These are phyloP conservation scores for Syngnathus floridae DNA, from an alignment of 2,113 vertebrate species.

Conservation along the genomic window DNA sequence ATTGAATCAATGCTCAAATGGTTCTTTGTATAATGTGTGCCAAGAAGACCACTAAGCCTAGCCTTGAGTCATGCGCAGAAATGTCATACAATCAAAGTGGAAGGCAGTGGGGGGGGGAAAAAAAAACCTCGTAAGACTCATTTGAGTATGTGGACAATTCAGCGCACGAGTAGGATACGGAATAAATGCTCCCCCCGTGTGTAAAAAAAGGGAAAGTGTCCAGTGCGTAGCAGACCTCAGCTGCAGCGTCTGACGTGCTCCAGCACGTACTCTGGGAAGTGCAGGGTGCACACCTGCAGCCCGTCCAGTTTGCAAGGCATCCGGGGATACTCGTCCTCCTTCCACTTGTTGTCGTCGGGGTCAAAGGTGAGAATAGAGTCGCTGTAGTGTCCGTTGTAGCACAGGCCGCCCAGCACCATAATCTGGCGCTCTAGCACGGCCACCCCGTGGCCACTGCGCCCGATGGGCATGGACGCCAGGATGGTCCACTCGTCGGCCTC, in stretches of 20 bases:
- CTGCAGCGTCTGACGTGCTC: slow-evolving; percentile 94
- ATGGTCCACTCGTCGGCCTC: slow-evolving; percentile 97
- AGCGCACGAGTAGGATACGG: not conserved
- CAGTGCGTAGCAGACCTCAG: slow-evolving; percentile 63
- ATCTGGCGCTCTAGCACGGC: slow-evolving; percentile 95
- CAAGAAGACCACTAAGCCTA: no score
- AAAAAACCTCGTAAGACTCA: no score
- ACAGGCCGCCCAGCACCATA: slow-evolving; percentile 97
- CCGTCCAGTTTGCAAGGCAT: slow-evolving; percentile 99
- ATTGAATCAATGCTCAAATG: no score
- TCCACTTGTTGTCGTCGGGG: slow-evolving; percentile 98
- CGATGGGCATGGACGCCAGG: slow-evolving; percentile 97
- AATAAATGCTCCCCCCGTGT: not conserved
- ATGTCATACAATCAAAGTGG: no score
- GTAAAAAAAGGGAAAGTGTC: slow-evolving; percentile 23
- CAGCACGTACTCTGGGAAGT: slow-evolving; percentile 95
- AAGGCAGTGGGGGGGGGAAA: no score
- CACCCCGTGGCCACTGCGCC: slow-evolving; percentile 94
- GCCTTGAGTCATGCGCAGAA: no score
- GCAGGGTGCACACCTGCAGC: slow-evolving; percentile 95
- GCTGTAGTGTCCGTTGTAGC: slow-evolving; percentile 98
- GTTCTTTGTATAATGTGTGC: no score
- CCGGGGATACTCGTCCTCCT: slow-evolving; percentile 97
- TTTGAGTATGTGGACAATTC: not conserved
- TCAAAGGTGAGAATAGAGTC: slow-evolving; percentile 99